Evolutionary conservation across 92 coral and sea anemone species (phyloP), one percentile per base, ranked within the genome.

Genomic region (Palythoa grandiflora): DNA sequence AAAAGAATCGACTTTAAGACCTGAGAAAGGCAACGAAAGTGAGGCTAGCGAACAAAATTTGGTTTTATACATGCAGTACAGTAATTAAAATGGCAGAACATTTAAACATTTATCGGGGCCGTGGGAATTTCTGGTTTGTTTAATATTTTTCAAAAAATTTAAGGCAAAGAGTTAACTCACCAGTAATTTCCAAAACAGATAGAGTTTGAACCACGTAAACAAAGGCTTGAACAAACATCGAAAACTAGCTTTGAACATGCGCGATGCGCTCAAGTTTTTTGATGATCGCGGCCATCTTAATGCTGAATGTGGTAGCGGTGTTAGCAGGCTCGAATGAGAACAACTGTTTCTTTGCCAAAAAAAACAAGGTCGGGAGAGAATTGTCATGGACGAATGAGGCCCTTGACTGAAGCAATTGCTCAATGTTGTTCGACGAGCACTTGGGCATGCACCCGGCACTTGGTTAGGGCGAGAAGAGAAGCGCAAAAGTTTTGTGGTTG

Each of bases 401-500:
- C 60, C 2, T 12, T 54, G 60, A 54, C 60, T 54, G 60, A 54
- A 54, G 60, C 10, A 54, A 54, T 54, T 54, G 60, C 60, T 1
- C 60, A 12, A 1, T 54, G 60, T 54, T 2, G 60, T 54, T 54
- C 60, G 60, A 54, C 16, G 73, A 19, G 73, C 73, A 37, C 73
- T 17, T 15, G 73, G 60, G 60, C 12, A 54, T 54, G 10, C 60
- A 54, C 60, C 60, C 60, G 60, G 47, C 60, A 54, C 9, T 54
- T 6, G 60, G 9, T 0, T 17, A 68, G 73, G n/a, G 73, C 73
- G 73, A 68, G 38, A 68, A 68, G 73, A 11, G 73, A 2, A 68
- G 73, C 73, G 73, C 37, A 68, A n/a, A 68, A 68, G 73, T 68
- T 54, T 54, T 54, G 60, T 54, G 60, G 60, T 54, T 54, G 60